Base-by-base conservation (phyloP, 2,113 vertebrate species). In the Bos indicus region DNA sequence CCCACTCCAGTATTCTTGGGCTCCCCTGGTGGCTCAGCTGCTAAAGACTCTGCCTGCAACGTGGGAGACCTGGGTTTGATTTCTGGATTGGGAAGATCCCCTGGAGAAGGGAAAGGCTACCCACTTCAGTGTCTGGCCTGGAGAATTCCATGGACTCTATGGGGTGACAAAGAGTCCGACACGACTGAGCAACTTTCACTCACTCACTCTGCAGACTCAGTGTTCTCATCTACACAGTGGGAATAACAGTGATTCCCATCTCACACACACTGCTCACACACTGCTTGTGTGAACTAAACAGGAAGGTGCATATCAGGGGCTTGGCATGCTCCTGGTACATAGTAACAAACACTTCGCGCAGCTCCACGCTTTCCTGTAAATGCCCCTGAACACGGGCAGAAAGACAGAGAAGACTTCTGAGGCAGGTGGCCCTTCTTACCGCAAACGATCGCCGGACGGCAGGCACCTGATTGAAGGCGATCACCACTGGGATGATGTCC, bases 391-490 rank as follows among this genome's bases (percentile, higher is more conserved):
- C 4, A 94, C 5, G 25, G 84, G 46, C 17, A 21, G 25, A 84
- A 64, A 33, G n/a, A 67, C 90, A 40, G 17, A 8, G n/a, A 77
- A 15, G 48, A 8, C 8, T 25, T 9, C 8, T 23, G 9, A 3
- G 26, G 59, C 91, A 36, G 56, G 48, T 30, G 21, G 16, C 1
- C 11, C 74, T 46, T 82, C 98, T 98, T 96, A 99, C 98, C 94
- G 36, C 14, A 57, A 99, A 99, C 0, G 98, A 92, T 0, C 97
- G 97, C 17, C 52, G 90, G 83, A 99, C 3, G 0, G 81, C 30
- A 11, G 98, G 98, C n/a, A 97, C 92, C 0, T 94, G 85, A 43
- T 88, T 86, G 80, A 98, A 99, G 25, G 98, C 92, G 7, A 98
- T 95, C 46, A 98, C 97, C 4, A 97, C 97, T 0, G 98, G 98